A percentile compares a stretch with the other conserved stretches of the same genome.
phyloP scores from a whole-genome alignment of 2,888 invertebrate genomes.

The Pandemis cinnamomeana region DNA sequence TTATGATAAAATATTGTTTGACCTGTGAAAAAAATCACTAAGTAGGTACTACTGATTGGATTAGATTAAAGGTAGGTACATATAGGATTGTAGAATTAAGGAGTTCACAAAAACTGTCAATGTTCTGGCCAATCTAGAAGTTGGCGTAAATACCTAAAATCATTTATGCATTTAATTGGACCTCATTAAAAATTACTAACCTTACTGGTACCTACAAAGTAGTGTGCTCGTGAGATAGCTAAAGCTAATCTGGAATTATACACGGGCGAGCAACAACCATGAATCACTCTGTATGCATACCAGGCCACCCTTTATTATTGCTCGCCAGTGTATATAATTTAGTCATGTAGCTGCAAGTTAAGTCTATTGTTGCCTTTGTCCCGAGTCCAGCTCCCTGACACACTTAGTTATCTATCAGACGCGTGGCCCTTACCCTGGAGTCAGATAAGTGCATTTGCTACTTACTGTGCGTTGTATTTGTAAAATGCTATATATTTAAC shows the following conservation, averaged over 20 bases:
- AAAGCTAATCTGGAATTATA: too few species aligned
- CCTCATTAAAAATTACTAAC: too few species aligned
- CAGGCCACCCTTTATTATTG: too few species aligned
- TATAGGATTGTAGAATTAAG: background rate
- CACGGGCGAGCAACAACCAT: too few species aligned
- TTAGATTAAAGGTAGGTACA: too few species aligned
- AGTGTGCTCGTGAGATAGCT: background rate
- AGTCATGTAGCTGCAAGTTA: background rate
- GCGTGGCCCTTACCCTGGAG: conserved; percentile 63
- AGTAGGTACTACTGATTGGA: too few species aligned
- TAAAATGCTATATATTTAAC: conserved; percentile 56
- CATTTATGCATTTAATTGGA: too few species aligned
- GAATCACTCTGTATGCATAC: too few species aligned
- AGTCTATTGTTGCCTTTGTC: conserved; percentile 20
- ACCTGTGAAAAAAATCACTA: background rate
- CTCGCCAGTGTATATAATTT: background rate
- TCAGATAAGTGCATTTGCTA: conserved; percentile 63
- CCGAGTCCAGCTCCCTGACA: conserved; percentile 44
- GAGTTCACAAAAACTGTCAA: background rate
- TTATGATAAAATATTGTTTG: background rate
- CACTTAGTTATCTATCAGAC: conserved; percentile 49
- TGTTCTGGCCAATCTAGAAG: background rate
- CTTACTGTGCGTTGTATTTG: conserved; percentile 63
- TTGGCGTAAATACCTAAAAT: background rate
- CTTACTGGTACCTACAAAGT: background rate